These are phyloP conservation scores for Noctua fimbriata DNA, from an alignment of 2,888 invertebrate species.

Conservation along the genomic window DNA sequence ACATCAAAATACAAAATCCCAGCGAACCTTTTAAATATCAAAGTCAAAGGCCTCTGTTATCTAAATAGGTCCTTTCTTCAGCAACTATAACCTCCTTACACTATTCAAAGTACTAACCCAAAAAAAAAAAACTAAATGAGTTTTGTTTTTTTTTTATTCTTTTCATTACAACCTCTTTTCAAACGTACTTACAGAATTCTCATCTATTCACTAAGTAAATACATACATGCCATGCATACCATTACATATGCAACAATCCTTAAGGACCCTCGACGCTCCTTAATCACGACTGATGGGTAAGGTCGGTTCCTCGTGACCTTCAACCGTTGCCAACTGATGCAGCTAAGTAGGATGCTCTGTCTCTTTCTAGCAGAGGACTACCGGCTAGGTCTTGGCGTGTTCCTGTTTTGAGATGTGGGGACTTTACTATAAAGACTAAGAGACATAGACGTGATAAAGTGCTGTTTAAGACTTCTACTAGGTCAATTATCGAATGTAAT, in stretches of 20 bases:
- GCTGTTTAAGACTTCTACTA: background rate
- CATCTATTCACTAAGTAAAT: background rate
- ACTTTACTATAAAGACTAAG: background rate
- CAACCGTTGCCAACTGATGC: constrained; percentile 61
- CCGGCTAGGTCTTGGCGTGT: constrained; percentile 30
- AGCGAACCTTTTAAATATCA: background rate
- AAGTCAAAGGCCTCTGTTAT: background rate
- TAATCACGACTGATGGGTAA: constrained; percentile 69
- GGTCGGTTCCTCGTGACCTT: constrained; percentile 73
- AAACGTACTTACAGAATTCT: background rate
- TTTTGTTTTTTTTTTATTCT: no score
- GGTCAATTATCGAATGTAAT: background rate
- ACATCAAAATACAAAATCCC: background rate
- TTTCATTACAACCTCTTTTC: background rate
- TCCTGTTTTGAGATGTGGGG: constrained; percentile 22
- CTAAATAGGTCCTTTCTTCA: background rate
- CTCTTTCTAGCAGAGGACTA: constrained; percentile 50
- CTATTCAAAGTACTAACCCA: background rate
- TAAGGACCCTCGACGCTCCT: constrained; percentile 48
- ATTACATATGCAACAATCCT: constrained; percentile 53
- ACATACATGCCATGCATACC: background rate
- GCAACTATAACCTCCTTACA: background rate
- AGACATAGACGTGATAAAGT: background rate
- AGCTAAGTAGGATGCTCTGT: constrained; percentile 54
- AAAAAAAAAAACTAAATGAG: background rate